A percentile compares a stretch with the other conserved stretches of the same genome.
These are phyloP conservation scores for Sus scrofa DNA, from an alignment of 2,113 vertebrate genomes.

Conservation along the genomic window T2T-Sscrofa CM000827.6:60442001-60442500, in stretches of 20 bases:
- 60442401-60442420: constrained; percentile 18
- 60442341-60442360: neutral
- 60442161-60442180: neutral
- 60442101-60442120: constrained; percentile 48
- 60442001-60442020: neutral
- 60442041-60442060: neutral
- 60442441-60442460: constrained; percentile 6
- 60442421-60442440: constrained; percentile 21
- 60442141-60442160: constrained; percentile 46
- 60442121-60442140: neutral
- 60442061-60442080: neutral
- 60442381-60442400: neutral
- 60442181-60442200: neutral
- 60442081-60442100: neutral
- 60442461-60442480: constrained; percentile 26
- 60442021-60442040: neutral
- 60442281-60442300: neutral
- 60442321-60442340: neutral
- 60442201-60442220: neutral
- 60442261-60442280: constrained; percentile 10
- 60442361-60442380: neutral
- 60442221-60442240: neutral
- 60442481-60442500: neutral
- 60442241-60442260: neutral
- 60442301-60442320: neutral